Base-by-base conservation (phyloP, 2,113 vertebrate species). In the Ginglymostoma cirratum region DNA sequence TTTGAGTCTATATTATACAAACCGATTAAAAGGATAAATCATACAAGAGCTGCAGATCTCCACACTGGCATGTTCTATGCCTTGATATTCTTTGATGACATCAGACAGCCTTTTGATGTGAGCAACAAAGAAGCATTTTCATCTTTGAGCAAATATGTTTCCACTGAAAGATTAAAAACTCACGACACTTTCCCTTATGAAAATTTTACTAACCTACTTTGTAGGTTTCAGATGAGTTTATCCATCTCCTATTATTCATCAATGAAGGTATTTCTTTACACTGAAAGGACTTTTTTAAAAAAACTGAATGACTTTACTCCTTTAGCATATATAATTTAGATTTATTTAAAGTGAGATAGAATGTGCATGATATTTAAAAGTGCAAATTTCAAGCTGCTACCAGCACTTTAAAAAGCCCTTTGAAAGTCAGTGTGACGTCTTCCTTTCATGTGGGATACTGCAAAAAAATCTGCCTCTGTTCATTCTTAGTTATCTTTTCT, bases 61-160 rank as follows among this genome's bases (percentile, higher is more conserved):
- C 96, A 96, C 66, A 96, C 96, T 4, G 96, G 42, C 34, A 42
- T 96, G 96, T 96, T 78, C 96, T 96, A 95, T 96, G 66, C 96
- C 97, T 87, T 97, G 95, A 96, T 96, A 97, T 97, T 97, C 97
- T 98, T 97, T 97, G 96, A 98, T 97, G 97, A 97, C 96, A 97
- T 98, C 97, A 98, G 97, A 98, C 97, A 97, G 97, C 96, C 97
- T 97, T 98, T 98, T 98, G 97, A 98, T 97, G 97, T 97, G 96
- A 97, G 97, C 96, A 97, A 96, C 96, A 96, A 97, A 97, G 97
- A 96, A 96, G 96, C 96, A 97, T 97, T 97, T 97, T 97, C 86
- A 96, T 97, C 97, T 96, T 98, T 96, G 97, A 97, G 97, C 98
- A 98, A 98, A 97, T 97, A 97, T 97, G 78, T 96, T 97, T 97